Percentiles rank a stretch among this genome's conserved stretches.
Evolutionary conservation across 2,797 vertebrate species (phyloP).

Genomic region (Nyctibius grandis): DNA sequence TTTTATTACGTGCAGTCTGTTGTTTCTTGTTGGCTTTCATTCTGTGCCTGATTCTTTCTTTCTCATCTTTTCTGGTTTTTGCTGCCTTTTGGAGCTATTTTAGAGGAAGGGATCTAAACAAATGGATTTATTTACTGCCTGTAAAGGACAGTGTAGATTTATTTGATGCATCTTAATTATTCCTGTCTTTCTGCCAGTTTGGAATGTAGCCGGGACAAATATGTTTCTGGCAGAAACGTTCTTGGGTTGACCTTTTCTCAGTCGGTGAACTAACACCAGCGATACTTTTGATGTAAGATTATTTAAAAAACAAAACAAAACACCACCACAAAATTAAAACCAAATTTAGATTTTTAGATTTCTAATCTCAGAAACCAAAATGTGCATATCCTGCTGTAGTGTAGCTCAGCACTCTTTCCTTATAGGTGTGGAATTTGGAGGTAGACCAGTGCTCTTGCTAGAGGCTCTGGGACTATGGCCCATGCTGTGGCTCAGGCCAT

Average conservation of each 20-base stretch:
- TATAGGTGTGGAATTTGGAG: neutral
- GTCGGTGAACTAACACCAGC: neutral
- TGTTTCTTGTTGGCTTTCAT: slow-evolving; percentile 14
- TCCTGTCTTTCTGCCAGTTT: neutral
- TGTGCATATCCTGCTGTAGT: neutral
- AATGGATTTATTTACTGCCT: neutral
- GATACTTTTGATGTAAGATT: neutral
- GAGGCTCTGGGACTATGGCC: neutral
- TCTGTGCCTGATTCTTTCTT: neutral
- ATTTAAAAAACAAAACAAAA: neutral
- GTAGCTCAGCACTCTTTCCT: neutral
- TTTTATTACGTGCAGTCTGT: neutral
- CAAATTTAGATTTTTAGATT: neutral
- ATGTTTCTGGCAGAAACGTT: neutral
- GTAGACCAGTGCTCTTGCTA: neutral
- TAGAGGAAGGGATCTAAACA: neutral
- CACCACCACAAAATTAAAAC: no score
- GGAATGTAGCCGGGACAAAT: neutral
- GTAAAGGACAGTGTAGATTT: neutral
- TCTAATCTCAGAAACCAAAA: neutral
- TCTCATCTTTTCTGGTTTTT: neutral
- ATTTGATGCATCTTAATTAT: neutral
- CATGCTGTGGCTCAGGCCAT: neutral
- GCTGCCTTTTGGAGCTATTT: neutral
- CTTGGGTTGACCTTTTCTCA: neutral